Conservation (phyloP, 2,888 invertebrate species). For the Drosophila formosana region DNA sequence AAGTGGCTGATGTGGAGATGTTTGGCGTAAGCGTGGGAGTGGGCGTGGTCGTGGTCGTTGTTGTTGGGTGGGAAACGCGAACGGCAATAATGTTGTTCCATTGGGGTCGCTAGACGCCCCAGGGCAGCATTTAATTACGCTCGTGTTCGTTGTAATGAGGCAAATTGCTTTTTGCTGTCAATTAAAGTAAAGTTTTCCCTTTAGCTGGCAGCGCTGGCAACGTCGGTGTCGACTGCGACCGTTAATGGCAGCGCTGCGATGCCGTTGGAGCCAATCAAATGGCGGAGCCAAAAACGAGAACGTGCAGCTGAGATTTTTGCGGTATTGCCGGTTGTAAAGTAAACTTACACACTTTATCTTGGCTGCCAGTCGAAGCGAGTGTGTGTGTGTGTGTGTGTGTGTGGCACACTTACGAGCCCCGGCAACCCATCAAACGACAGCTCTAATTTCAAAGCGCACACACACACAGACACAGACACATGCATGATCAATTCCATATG, state of each 20-base stretch:
- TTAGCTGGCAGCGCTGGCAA: conserved; percentile 41
- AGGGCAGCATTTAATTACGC: conserved; percentile 75
- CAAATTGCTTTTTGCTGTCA: conserved; percentile 81
- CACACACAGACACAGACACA: conserved; percentile 10
- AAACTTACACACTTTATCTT: conserved; percentile 18
- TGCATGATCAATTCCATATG: conserved; percentile 19
- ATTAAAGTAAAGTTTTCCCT: conserved; percentile 79
- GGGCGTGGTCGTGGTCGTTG: background rate
- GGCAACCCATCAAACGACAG: conserved; percentile 12
- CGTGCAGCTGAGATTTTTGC: conserved; percentile 52
- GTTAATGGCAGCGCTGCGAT: conserved; percentile 1
- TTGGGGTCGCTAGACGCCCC: conserved; percentile 58
- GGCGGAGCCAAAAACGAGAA: conserved; percentile 22
- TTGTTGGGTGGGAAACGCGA: conserved; percentile 3
- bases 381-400: background rate
- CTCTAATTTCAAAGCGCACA: conserved; percentile 38
- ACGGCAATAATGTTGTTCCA: conserved; percentile 48
- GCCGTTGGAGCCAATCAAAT: conserved; percentile 69
- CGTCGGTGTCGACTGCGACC: background rate
- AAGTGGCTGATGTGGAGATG: background rate
- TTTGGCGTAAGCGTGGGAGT: background rate
- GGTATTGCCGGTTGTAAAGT: conserved; percentile 60
- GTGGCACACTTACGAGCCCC: background rate
- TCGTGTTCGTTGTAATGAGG: conserved; percentile 77
- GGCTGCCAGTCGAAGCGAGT: no score